These are phyloP conservation scores for Menidia menidia DNA, from an alignment of 2,797 vertebrate genomes.

Conservation along the genomic window DNA sequence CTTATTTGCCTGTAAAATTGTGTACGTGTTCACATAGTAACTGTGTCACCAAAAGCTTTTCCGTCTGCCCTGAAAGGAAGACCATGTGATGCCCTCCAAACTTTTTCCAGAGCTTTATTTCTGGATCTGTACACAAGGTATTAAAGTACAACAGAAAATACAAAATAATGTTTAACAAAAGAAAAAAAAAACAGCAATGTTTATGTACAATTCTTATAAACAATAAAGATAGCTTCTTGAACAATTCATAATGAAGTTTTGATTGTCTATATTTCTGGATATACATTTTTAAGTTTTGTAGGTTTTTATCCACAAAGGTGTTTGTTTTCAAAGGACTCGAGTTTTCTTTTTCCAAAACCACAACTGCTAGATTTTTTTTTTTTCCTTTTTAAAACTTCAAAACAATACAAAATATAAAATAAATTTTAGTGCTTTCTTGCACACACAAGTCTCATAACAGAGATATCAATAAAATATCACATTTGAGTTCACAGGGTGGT, in stretches of 20 bases:
- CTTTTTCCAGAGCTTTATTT: slow-evolving; percentile 99
- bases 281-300: slow-evolving; percentile 85
- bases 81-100: slow-evolving; percentile 41
- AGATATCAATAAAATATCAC: slow-evolving; percentile 83
- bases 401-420: slow-evolving; percentile 85
- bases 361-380: slow-evolving; percentile 64
- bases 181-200: slow-evolving; percentile 84
- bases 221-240: slow-evolving; percentile 94
- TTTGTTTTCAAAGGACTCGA: slow-evolving; percentile 71
- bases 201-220: slow-evolving; percentile 99
- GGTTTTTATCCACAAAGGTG: slow-evolving; percentile 84
- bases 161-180: slow-evolving; percentile 99
- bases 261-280: slow-evolving; percentile 95
- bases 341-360: slow-evolving; percentile 72
- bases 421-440: slow-evolving; percentile 80
- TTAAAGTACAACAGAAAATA: slow-evolving; percentile 99
- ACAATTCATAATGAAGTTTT: slow-evolving; percentile 93
- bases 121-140: slow-evolving; percentile 99
- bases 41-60: not conserved
- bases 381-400: slow-evolving; percentile 70
- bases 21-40: too few relatives aligned
- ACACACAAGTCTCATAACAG: slow-evolving; percentile 78
- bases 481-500: slow-evolving; percentile 83
- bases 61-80: slow-evolving; percentile 4
- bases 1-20: too few relatives aligned